A percentile compares a stretch with the other conserved stretches of the same genome.
Evolutionary conservation across 1,140 invertebrate species (phyloP).

Genomic region (Adelges cooleyi): DNA sequence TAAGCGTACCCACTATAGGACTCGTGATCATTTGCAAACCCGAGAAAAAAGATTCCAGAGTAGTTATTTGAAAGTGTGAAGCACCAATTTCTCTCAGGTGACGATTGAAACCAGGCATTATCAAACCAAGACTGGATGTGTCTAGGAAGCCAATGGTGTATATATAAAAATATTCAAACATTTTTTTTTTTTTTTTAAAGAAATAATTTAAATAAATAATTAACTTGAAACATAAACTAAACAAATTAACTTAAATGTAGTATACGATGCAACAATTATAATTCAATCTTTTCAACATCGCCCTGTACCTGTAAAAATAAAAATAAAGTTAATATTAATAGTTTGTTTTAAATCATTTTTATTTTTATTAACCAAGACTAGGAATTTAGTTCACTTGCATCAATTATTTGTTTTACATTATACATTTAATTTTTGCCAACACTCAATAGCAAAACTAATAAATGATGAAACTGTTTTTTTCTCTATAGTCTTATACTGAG

Average conservation of each 20-base stretch:
- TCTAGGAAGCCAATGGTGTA: constrained; percentile 43
- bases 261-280: not conserved
- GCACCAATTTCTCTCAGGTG: constrained; percentile 48
- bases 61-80: constrained; percentile 52
- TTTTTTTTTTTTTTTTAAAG: constrained; percentile 43
- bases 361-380: no score
- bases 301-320: constrained; percentile 20
- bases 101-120: constrained; percentile 49
- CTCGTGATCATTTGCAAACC: constrained; percentile 88
- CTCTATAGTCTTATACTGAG: no score
- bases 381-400: not conserved
- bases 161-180: not conserved
- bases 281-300: constrained; percentile 19
- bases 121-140: constrained; percentile 53
- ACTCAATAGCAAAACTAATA: no score
- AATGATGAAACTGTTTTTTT: no score
- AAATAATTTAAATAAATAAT: constrained; percentile 40
- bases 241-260: not conserved
- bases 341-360: no score
- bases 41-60: constrained; percentile 91
- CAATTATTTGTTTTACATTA: not conserved
- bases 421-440: not conserved
- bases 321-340: not conserved
- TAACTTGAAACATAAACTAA: no score
- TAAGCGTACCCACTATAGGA: constrained; percentile 83